Evolutionary conservation across 2,888 invertebrate genomes (phyloP).

Genomic region (Eurytoma californica): DNA sequence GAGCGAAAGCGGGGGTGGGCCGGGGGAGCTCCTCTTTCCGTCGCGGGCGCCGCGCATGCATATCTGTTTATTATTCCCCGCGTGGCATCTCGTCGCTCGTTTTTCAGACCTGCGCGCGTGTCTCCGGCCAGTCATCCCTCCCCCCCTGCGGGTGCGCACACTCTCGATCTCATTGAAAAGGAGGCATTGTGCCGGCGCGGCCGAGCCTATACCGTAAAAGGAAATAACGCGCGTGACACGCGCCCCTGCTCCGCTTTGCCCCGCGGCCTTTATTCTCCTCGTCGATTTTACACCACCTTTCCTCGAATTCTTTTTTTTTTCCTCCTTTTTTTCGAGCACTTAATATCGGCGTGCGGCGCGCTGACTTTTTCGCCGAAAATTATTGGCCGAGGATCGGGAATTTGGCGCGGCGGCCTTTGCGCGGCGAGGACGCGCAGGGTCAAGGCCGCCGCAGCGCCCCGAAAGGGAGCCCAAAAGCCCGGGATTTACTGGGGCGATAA

Average conservation of each 20-base stretch:
- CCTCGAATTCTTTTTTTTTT: background rate
- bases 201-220: conserved; percentile 61
- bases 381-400: conserved; percentile 14
- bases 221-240: conserved; percentile 62
- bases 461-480: background rate
- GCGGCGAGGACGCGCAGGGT: background rate
- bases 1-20: background rate
- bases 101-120: too few species aligned
- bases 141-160: background rate
- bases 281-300: background rate
- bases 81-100: too few species aligned
- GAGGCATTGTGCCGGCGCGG: conserved; percentile 57
- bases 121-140: too few species aligned
- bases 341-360: too few species aligned
- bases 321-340: background rate
- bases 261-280: background rate
- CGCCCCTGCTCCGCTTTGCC: conserved; percentile 11
- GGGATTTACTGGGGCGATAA: background rate
- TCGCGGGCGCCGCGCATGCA: conserved; percentile 17
- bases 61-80: too few species aligned
- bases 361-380: background rate
- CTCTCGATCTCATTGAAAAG: conserved; percentile 57
- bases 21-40: conserved; percentile 6
- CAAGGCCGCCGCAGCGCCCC: conserved; percentile 6
- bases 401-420: conserved; percentile 2